phyloP scores from a whole-genome alignment of 2,113 vertebrate species.

The Cebidichthys violaceus region DNA sequence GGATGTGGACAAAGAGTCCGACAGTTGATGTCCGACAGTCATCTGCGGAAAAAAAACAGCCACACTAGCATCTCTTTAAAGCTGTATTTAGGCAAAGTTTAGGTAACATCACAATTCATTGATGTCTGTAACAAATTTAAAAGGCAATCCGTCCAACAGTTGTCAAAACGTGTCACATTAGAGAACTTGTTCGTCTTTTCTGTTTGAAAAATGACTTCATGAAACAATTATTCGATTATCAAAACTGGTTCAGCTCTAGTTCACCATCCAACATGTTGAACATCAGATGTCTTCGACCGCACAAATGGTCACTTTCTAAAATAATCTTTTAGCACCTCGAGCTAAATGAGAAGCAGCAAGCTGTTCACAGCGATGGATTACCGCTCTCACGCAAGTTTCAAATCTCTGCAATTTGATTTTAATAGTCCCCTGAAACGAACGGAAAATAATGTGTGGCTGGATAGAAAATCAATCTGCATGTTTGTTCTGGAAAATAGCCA shows the following conservation, averaged over 20 bases:
- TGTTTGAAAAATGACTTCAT: neutral
- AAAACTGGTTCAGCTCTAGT: neutral
- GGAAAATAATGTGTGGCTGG: slow-evolving; percentile 54
- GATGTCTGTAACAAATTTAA: neutral
- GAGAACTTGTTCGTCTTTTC: neutral
- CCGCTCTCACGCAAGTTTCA: slow-evolving; percentile 50
- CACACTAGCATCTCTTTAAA: neutral
- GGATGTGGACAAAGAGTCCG: neutral
- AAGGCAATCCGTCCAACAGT: neutral
- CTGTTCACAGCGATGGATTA: slow-evolving; percentile 61
- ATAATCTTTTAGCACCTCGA: slow-evolving; percentile 6
- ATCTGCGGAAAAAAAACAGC: no score
- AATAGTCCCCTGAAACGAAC: slow-evolving; percentile 52
- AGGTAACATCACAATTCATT: neutral
- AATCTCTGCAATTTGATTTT: slow-evolving; percentile 49
- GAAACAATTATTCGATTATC: neutral
- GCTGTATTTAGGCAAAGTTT: neutral
- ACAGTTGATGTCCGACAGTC: no score
- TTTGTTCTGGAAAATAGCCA: slow-evolving; percentile 57
- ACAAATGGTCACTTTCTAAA: slow-evolving; percentile 14
- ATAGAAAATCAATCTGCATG: slow-evolving; percentile 66
- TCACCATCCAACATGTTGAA: slow-evolving; percentile 2
- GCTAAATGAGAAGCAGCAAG: slow-evolving; percentile 36
- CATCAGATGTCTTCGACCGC: slow-evolving; percentile 12
- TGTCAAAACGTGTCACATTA: neutral